These are phyloP conservation scores for Fulica atra DNA, from an alignment of 2,113 vertebrate species.

Conservation along the genomic window DNA sequence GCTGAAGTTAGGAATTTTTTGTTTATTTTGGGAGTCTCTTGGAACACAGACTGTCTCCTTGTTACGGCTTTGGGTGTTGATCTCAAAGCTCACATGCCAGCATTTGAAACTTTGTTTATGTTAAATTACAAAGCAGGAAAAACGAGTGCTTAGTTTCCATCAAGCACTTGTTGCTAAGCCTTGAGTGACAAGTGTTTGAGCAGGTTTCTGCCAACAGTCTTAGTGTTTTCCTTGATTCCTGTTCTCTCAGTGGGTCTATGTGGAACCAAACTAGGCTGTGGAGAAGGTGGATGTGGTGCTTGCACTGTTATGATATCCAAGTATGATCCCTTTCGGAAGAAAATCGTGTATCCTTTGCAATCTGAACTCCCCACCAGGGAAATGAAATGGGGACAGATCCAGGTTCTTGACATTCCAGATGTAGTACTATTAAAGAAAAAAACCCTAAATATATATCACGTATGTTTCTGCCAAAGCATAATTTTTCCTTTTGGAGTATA, in stretches of 20 bases:
- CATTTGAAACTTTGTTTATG: background rate
- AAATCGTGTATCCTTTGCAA: slow-evolving; percentile 89
- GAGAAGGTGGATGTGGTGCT: slow-evolving; percentile 93
- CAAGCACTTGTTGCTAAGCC: background rate
- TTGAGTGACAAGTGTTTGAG: background rate
- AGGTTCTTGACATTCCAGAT: background rate
- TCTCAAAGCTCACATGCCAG: background rate
- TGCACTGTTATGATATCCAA: slow-evolving; percentile 95
- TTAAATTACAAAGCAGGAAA: background rate
- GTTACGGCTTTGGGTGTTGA: background rate
- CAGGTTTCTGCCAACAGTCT: background rate
- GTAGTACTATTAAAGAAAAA: background rate
- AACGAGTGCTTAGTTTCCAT: background rate
- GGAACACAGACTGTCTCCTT: background rate
- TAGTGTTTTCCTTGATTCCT: slow-evolving; percentile 70
- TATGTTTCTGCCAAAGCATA: background rate
- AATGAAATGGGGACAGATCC: background rate
- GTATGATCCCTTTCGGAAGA: slow-evolving; percentile 74
- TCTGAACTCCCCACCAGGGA: background rate
- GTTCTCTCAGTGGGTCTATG: slow-evolving; percentile 83
- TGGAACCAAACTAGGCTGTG: slow-evolving; percentile 93
- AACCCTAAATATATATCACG: background rate
- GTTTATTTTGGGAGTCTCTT: background rate
- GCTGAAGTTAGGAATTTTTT: background rate
- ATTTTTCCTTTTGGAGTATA: background rate